Base-by-base conservation (phyloP, 1,140 invertebrate species). In the Drosophila takahashii region DNA sequence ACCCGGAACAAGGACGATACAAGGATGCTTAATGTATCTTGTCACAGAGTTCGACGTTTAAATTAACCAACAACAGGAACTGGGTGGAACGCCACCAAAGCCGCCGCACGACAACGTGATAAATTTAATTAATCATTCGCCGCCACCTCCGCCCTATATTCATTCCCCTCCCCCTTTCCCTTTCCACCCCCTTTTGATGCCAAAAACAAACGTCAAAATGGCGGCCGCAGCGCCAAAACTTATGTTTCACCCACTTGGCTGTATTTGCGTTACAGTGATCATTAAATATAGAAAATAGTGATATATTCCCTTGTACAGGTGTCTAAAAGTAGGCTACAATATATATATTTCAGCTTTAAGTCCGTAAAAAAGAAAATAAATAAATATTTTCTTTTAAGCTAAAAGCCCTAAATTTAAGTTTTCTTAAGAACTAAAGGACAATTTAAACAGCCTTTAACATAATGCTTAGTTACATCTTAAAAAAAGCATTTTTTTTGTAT, bases 61-160 rank as follows among this genome's bases (percentile, higher is more conserved):
- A 87, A 87, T 87, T 87, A 89, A 79, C 75, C 73, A 77, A 77
- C 71, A 84, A 75, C 71, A 79, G 57, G 27, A 56, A 32, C 41
- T 60, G 56, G 59, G 44, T 36, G 77, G 50, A 78, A 54, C 27
- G 53, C 48, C 15, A 32, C 44, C 56, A 45, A 45, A 53, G 53
- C 77, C 47, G 45, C 80, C 65, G 58, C 57, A 78, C 42, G 61
- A 77, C 79, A 89, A 83, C 67, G 77, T 87, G 84, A 87, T 87
- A 89, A 89, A 87, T 87, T 87, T 89, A 87, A 87, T 87, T 87
- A 87, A 87, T 87, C 83, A 87, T 87, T 89, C 69, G 59, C 48
- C 45, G 8, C 26, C 27, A 9, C 8, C 27, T 29, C 7, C n/a
- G 0, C 9, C 42, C 56, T 4, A 13, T 37, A 4, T 37, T 37